These are phyloP conservation scores for Polia nebulosa DNA, from an alignment of 2,888 invertebrate species.

Conservation along the genomic window DNA sequence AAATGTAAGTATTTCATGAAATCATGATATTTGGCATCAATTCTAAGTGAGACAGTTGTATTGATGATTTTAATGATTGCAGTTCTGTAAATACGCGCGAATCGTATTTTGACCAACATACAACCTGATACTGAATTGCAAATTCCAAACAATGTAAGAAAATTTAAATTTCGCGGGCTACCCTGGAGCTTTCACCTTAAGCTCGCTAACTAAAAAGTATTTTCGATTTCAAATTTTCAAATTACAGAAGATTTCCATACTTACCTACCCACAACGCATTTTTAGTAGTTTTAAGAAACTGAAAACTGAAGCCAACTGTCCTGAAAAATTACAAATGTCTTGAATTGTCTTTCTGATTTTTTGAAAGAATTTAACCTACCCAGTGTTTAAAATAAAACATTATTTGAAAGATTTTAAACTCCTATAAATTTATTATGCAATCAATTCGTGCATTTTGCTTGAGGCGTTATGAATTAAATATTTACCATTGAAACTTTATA, in stretches of 20 bases:
- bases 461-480: slow-evolving; percentile 3
- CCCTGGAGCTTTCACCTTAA: too few species aligned
- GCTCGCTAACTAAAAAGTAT: not conserved
- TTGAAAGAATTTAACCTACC: too few species aligned
- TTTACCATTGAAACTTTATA: slow-evolving; percentile 10
- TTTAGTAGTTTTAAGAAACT: not conserved
- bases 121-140: too few species aligned
- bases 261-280: not conserved
- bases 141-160: too few species aligned
- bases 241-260: not conserved
- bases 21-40: too few species aligned
- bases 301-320: not conserved
- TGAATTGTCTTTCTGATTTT: not conserved
- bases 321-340: not conserved
- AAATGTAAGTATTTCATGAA: too few species aligned
- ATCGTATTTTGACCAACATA: too few species aligned
- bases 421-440: not conserved
- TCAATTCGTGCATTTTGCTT: not conserved
- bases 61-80: too few species aligned
- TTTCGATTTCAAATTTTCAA: not conserved
- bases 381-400: not conserved
- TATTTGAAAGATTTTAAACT: not conserved
- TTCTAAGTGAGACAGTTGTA: too few species aligned
- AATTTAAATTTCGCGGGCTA: too few species aligned
- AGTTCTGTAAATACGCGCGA: too few species aligned